These are phyloP conservation scores for Caenorhabditis remanei DNA, from an alignment of 1,140 invertebrate genomes.

Conservation along the genomic window DNA sequence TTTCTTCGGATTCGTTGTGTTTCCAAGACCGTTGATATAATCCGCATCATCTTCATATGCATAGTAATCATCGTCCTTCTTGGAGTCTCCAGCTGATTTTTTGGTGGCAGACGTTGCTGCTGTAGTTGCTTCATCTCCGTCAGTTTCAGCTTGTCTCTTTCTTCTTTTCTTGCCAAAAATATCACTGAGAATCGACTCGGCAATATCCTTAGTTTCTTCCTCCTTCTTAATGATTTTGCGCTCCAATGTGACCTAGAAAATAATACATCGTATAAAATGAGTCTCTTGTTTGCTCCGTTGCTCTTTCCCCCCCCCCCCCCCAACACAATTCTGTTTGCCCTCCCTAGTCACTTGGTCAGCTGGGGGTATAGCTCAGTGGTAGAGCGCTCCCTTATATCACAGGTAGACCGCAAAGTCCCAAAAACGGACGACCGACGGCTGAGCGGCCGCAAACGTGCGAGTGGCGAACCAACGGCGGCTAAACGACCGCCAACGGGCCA, in stretches of 20 bases:
- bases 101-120: neutral
- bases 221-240: neutral
- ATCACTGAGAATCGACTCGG: conserved; percentile 57
- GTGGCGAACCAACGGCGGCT: no score
- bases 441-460: no score
- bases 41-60: conserved; percentile 73
- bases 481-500: no score
- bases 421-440: no score
- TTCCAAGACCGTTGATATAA: conserved; percentile 56
- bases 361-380: conserved; percentile 47
- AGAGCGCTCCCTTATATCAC: conserved; percentile 48
- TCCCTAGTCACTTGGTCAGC: neutral
- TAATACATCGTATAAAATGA: no score
- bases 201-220: conserved; percentile 16
- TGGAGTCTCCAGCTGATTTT: conserved; percentile 63
- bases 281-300: neutral
- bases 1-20: conserved; percentile 11
- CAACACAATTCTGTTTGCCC: no score
- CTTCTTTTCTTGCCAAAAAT: conserved; percentile 64
- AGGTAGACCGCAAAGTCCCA: no score
- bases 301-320: no score
- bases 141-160: conserved; percentile 56
- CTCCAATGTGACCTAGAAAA: conserved; percentile 19
- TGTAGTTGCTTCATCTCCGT: neutral
- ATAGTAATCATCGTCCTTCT: conserved; percentile 73